phyloP scores from a whole-genome alignment of 2,888 invertebrate species.

The Timema podura region DNA sequence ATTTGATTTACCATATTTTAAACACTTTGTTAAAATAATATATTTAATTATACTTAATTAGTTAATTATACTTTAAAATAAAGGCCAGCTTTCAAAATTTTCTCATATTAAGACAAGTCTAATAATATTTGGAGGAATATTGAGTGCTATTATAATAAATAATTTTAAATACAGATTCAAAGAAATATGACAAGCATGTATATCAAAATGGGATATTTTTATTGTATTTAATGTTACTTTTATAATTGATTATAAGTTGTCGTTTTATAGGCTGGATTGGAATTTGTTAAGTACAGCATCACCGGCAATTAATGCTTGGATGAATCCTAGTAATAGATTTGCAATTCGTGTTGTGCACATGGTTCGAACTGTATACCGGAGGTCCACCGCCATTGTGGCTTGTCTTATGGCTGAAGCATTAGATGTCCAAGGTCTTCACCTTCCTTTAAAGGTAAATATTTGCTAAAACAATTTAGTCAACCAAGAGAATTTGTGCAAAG shows the following conservation, averaged over 20 bases:
- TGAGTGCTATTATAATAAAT: no score
- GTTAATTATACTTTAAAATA: no score
- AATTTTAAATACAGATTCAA: no score
- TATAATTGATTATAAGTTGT: not conserved
- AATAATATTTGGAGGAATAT: no score
- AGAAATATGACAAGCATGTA: no score
- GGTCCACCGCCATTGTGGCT: slow-evolving; percentile 83
- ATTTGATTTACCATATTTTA: no score
- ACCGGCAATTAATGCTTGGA: slow-evolving; percentile 96
- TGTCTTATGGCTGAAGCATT: slow-evolving; percentile 93
- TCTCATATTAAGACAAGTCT: no score
- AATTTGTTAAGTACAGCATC: slow-evolving; percentile 93
- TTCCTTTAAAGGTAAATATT: slow-evolving; percentile 64
- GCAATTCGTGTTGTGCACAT: slow-evolving; percentile 79
- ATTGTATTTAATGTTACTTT: no score
- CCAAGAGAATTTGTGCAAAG: not conserved
- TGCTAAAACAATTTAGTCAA: not conserved
- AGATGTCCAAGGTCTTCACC: slow-evolving; percentile 80
- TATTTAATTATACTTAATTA: no score
- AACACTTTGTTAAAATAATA: no score
- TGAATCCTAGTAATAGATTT: slow-evolving; percentile 91
- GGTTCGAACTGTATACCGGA: slow-evolving; percentile 71
- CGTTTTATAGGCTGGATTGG: slow-evolving; percentile 75
- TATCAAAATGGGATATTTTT: no score
- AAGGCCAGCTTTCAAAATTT: no score